Base-by-base conservation (phyloP, 2,113 vertebrate genomes). In the Bolborhynchus lineola region DNA sequence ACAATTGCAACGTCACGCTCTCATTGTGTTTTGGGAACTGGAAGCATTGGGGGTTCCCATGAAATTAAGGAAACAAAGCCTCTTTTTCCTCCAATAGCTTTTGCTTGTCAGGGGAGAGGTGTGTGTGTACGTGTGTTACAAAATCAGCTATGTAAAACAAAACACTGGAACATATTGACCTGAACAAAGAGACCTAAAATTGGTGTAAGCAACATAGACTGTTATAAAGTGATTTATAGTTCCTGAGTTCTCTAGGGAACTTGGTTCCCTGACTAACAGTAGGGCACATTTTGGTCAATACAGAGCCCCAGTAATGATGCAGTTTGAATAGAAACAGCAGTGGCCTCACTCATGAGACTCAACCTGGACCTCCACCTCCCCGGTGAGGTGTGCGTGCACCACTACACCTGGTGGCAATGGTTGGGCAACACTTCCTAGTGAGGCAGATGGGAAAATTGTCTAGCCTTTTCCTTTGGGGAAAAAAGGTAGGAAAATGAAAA, bases 41-140 rank as follows among this genome's bases (percentile, higher is more conserved):
- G 81, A 90, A 91, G 33, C 47, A 39, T n/a, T 52, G 39, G 33
- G 55, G 39, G 16, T 96, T 96, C 94, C 86, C 89, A 96, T 89
- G 94, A 78, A 92, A 86, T 86, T 71, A 71, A 88, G 50, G 37
- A 91, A 95, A 92, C 72, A 94, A 94, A 70, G 47, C 26, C 31
- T 74, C 72, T 89, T 84, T 93, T 92, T 83, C 69, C 86, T 95
- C 39, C 65, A 92, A 78, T 84, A 92, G 88, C 25, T 90, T 74
- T 63, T 65, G 10, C 18, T 10, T 57, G 78, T 60, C 1, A 0
- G 0, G 1, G 17, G 17, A 15, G 16, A 14, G 18, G 8, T 29
- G 33, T 8, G 31, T 42, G n/a, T 11, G 6, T 25, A 41, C 18
- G 9, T 29, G 33, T 82, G 37, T 26, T 14, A 88, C 57, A 72